Evolutionary conservation across 2,888 invertebrate species (phyloP), one percentile per base, ranked within the genome.

Genomic region (Macaria liturata): DNA sequence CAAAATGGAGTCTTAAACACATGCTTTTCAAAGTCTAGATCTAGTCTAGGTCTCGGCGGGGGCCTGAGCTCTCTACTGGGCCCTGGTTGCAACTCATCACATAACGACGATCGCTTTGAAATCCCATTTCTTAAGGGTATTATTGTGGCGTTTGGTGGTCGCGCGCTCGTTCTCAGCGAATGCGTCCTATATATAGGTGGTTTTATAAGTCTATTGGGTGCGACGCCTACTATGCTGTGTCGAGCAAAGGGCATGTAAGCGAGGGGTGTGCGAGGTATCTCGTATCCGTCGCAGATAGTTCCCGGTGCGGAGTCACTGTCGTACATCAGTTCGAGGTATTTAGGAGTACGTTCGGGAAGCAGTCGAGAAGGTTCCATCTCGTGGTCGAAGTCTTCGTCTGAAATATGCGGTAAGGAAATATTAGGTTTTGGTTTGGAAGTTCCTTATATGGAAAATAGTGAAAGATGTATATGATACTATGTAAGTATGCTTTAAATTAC

Each of bases 241-340:
- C 90, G 57, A 2, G 88, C 81, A 64, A 83, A 83, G 0, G 85
- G 83, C 64, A 75, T 67, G 72, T 80, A 78, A 3, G 74, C 64
- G 39, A 79, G 51, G 3, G 80, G 83, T 4, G 73, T 66, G 44
- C 93, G 86, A 2, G 95, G 95, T 9, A 95, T 83, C 83, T 95
- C 95, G 79, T 95, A 95, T 3, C 94, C 95, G 71, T 94, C 94
- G 65, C 86, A 83, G 3, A 76, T 57, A 3, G 83, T 84, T 20
- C 86, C 80, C 20, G 83, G 76, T 7, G 82, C 84, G 0, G 91
- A 84, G 53, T 92, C 92, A 62, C 90, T 90, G 70, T 94, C 94
- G 72, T 94, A 94, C 74, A 95, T 86, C 49, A 95, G 81, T 78
- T 95, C 95, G 53, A 95, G 81, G 78, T 95, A 95, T 71, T 95